These are phyloP conservation scores for Tetragonula carbonaria DNA, from an alignment of 2,888 invertebrate genomes.

Conservation along the genomic window DNA sequence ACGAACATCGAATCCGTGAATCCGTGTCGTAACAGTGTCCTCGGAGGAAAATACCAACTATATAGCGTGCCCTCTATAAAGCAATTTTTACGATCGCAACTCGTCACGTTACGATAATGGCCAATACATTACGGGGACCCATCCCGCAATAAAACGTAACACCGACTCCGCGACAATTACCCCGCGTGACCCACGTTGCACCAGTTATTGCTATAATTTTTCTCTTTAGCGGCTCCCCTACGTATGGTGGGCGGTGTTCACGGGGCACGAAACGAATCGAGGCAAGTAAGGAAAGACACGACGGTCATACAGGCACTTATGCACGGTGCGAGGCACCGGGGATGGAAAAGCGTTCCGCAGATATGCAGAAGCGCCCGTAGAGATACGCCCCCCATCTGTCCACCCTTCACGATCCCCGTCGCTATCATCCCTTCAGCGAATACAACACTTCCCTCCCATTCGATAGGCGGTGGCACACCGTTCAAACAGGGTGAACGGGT, in stretches of 20 bases:
- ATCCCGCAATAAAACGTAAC: conserved; percentile 32
- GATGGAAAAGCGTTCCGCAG: conserved; percentile 46
- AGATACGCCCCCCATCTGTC: conserved; percentile 82
- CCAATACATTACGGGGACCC: conserved; percentile 48
- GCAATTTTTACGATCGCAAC: conserved; percentile 44
- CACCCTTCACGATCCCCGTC: conserved; percentile 56
- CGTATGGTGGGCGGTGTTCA: conserved; percentile 23
- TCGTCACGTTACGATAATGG: conserved; percentile 56
- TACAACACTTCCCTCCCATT: conserved; percentile 50
- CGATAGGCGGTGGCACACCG: conserved; percentile 59
- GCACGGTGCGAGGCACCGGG: conserved; percentile 36
- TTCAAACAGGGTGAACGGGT: conserved; percentile 68
- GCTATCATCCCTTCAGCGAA: conserved; percentile 50
- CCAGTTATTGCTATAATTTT: conserved; percentile 63
- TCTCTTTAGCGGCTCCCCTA: conserved; percentile 40
- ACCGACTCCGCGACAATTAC: conserved; percentile 59
- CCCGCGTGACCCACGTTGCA: conserved; percentile 43
- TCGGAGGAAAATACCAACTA: not conserved
- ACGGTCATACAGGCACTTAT: conserved; percentile 65
- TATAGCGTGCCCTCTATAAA: not conserved
- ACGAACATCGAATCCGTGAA: no score
- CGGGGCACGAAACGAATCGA: conserved; percentile 50
- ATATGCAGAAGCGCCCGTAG: conserved; percentile 56
- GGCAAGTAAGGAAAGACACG: conserved; percentile 60
- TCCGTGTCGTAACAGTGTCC: no score